Evolutionary conservation across 2,888 invertebrate species (phyloP), one percentile per base, ranked within the genome.

Genomic region (Bhutanitis thaidina): DNA sequence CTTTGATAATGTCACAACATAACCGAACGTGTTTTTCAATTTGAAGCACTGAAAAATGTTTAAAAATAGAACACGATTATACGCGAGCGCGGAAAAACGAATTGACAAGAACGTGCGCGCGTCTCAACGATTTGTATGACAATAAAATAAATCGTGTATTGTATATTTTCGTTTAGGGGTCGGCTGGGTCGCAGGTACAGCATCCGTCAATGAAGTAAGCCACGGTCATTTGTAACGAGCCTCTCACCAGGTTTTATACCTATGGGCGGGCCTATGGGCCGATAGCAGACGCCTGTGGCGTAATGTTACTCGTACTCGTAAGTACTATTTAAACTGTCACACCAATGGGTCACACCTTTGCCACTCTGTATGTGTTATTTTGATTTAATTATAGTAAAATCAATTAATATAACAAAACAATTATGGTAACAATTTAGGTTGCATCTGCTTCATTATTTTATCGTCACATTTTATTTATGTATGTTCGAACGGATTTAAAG

Each of bases 131-230:
- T 74, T 73, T 77, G 77, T 74, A 74, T 78, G 77, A 85, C 85
- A 84, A 83, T 84, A 77, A 65, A 84, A 83, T 84, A 77, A 65
- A 64, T 56, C 50, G 40, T 40, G 27, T 39, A 10, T 56, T 59
- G 64, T 63, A 57, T 67, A 68, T 74, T 76, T 74, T 69, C 62
- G 62, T 61, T 62, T 57, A 63, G 71, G 76, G 84, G 77, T 81
- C 81, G 77, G 62, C 67, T 57, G 69, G 73, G 62, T 67, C 66
- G 62, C 65, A 57, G 57, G 59, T 59, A 56, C 71, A 69, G 71
- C 72, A 78, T 77, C 78, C 72, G 77, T 79, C 75, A 79, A 77
- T 76, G 78, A 78, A 60, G 60, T 63, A 60, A 82, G 80, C 71
- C 83, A 84, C 74, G 82, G 86, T 68, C 83, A 64, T 55, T n/a